phyloP scores from a whole-genome alignment of 2,888 invertebrate species.

The Tineola bisselliella region DNA sequence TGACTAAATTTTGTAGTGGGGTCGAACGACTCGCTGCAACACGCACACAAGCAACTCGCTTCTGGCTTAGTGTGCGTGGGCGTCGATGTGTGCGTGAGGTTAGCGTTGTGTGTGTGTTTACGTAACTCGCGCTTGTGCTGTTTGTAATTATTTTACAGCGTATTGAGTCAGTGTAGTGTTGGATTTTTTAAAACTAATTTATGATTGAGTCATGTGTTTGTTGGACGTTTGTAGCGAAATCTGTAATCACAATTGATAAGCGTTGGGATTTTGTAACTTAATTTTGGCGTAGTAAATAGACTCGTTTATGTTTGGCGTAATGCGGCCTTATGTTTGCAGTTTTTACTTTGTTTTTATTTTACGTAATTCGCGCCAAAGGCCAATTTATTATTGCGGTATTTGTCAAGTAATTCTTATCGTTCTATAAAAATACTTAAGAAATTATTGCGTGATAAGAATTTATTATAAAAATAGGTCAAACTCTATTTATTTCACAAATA shows the following conservation, averaged over 20 bases:
- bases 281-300: neutral
- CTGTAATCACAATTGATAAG: conserved; percentile 17
- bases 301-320: neutral
- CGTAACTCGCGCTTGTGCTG: conserved; percentile 49
- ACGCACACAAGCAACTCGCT: conserved; percentile 24
- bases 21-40: conserved; percentile 53
- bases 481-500: too few species aligned
- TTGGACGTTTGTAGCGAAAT: conserved; percentile 24
- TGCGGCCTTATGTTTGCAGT: neutral
- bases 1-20: conserved; percentile 64
- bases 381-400: neutral
- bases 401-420: neutral
- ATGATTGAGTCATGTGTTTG: conserved; percentile 60
- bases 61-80: neutral
- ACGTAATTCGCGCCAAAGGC: neutral
- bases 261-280: neutral
- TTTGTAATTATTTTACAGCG: conserved; percentile 47
- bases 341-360: neutral
- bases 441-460: neutral
- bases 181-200: conserved; percentile 55
- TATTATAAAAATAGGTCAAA: neutral
- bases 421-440: neutral
- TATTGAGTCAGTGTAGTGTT: conserved; percentile 58
- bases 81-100: conserved; percentile 28
- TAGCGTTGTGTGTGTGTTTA: conserved; percentile 35